Conservation (phyloP, 2,113 vertebrate genomes). For the Hipposideros armiger region DNA sequence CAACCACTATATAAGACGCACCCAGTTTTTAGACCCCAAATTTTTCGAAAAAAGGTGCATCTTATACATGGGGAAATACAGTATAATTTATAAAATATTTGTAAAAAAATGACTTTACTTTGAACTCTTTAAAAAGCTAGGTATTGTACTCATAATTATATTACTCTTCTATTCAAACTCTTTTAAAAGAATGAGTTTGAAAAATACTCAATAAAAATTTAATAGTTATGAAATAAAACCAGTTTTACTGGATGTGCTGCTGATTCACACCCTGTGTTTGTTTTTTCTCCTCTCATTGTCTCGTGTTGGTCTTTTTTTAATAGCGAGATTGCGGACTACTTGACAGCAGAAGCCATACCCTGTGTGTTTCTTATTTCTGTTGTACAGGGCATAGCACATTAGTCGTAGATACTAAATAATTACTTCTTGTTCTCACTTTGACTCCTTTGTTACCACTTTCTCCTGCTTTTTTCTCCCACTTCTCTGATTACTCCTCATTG, state of each 20-base stretch:
- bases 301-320: not conserved
- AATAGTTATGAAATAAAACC: slow-evolving; percentile 29
- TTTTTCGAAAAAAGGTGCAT: too few species aligned
- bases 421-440: not conserved
- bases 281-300: not conserved
- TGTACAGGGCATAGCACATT: not conserved
- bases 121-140: not conserved
- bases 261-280: not conserved
- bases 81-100: slow-evolving; percentile 46
- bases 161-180: not conserved
- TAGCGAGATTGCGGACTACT: not conserved
- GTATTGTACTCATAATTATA: slow-evolving; percentile 18
- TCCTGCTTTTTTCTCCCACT: not conserved
- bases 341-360: not conserved
- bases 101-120: not conserved
- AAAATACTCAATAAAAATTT: slow-evolving; percentile 7
- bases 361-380: not conserved
- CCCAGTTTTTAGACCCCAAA: too few species aligned
- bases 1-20: too few species aligned
- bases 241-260: not conserved
- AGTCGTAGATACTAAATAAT: not conserved
- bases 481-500: not conserved
- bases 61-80: too few species aligned
- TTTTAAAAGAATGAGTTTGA: slow-evolving; percentile 28
- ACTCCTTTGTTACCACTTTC: not conserved